A percentile compares a stretch with the other conserved stretches of the same genome.
These are phyloP conservation scores for Agrotis puta DNA, from an alignment of 2,888 invertebrate species.

Conservation along the genomic window DNA sequence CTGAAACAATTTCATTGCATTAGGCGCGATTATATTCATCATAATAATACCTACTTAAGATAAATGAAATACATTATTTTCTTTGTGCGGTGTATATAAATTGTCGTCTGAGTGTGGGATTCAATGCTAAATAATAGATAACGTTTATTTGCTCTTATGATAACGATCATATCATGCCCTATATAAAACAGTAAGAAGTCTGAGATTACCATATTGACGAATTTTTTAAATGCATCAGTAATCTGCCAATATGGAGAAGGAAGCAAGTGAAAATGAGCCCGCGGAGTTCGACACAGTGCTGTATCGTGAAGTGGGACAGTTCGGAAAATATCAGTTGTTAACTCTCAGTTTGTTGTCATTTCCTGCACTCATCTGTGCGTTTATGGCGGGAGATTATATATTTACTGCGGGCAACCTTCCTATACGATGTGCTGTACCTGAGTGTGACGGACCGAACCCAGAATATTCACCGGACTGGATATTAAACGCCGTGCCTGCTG, in stretches of 20 bases:
- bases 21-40: background rate
- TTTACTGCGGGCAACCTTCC: slow-evolving; percentile 84
- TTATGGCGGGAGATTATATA: slow-evolving; percentile 85
- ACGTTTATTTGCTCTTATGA: slow-evolving; percentile 63
- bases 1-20: slow-evolving; percentile 11
- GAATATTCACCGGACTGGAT: slow-evolving; percentile 82
- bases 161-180: slow-evolving; percentile 59
- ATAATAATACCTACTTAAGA: slow-evolving; percentile 24
- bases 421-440: slow-evolving; percentile 79
- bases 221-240: slow-evolving; percentile 48
- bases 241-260: slow-evolving; percentile 66
- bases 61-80: slow-evolving; percentile 34
- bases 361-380: slow-evolving; percentile 80
- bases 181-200: slow-evolving; percentile 69
- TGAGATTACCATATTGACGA: slow-evolving; percentile 60
- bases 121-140: slow-evolving; percentile 58
- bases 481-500: slow-evolving; percentile 78
- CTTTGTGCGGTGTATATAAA: slow-evolving; percentile 27
- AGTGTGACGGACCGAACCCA: slow-evolving; percentile 78
- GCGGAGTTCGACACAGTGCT: slow-evolving; percentile 80
- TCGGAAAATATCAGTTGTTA: slow-evolving; percentile 83
- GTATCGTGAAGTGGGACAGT: slow-evolving; percentile 81
- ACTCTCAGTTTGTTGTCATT: slow-evolving; percentile 77
- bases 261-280: slow-evolving; percentile 70
- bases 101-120: slow-evolving; percentile 36